Base-by-base conservation (phyloP, 2,888 invertebrate genomes). In the Sisyra terminalis region DNA sequence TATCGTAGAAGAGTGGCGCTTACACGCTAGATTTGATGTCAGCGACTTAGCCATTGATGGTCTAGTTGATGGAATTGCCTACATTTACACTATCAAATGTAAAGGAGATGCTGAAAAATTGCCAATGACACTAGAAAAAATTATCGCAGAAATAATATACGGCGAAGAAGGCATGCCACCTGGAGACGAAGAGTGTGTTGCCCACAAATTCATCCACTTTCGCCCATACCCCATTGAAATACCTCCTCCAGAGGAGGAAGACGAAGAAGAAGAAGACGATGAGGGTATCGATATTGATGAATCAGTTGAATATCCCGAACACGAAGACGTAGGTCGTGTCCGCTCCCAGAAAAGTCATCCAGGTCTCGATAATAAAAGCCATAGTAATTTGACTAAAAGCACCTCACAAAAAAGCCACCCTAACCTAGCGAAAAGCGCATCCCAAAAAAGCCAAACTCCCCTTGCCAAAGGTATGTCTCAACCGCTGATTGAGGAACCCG, bases 281-380 rank as follows among this genome's bases (percentile, higher is more conserved):
- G 57, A 52, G 2, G 60, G 55, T 30, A 53, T 57, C 10, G 64
- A 59, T 51, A 65, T 61, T 46, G 53, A 53, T 10, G 52, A 60
- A 1, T 53, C 45, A 14, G 46, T 46, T 42, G 46, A 47, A 5
- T 49, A 51, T 42, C 51, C 55, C 1, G 64, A 64, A 2, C 65
- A 63, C 40, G 24, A 24, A 24, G 24, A 24, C 52, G 63, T 10
- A 53, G 53, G 1, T 54, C 57, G 3, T 51, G 48, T 13, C 35
- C 46, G 15, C 15, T 41, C 32, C 11, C 29, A 15, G 3, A 29
- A 31, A 10, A 11, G 24, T 24, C 24, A 24, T 24, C 24, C 24
- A 7, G 24, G 24, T 24, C 24, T 24, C 24, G 24, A 24, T 3
- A 24, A 24, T 7, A 24, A 24, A 24, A 24, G 24, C 7, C 24